Base-by-base conservation (phyloP, 1,140 invertebrate genomes). In the Doryteuthis pealeii region DNA sequence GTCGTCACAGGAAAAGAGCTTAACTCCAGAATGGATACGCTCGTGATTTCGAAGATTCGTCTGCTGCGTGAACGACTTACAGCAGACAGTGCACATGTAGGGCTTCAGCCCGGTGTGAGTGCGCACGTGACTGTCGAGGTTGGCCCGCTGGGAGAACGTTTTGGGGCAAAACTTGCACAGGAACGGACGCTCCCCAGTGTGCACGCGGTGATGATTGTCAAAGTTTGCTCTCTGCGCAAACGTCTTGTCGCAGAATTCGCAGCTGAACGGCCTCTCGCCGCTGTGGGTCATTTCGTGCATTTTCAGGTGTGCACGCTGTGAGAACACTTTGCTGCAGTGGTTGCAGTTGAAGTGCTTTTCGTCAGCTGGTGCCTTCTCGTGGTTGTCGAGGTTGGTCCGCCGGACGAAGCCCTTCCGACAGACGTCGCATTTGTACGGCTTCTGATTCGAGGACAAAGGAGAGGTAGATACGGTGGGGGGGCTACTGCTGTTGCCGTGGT, bases 61-160 rank as follows among this genome's bases (percentile, higher is more conserved):
- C 31, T 40, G 91, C 89, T 99, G 97, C 43, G 96, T 99, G 89
- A 99, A 99, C 90, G 97, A 96, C 85, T 95, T 92, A 89, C 97
- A 95, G 89, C 96, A 98, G 87, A 97, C 97, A 89, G 97, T 95
- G 89, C 96, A 98, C n/a, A 62, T 75, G 74, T 81, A 84, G 0
- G 82, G 83, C 54, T 79, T 76, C 69, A 80, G 79, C 28, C 78
- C 81, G 22, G 79, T 83, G 71, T 84, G 81, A 3, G 70, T 78
- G 28, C 70, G 71, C 74, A 77, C 70, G 68, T 74, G 77, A 18
- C 32, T 45, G 0, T 43, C 35, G 26, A 78, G 69, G 22, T 74
- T 54, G 28, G 35, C 69, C 40, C 33, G 68, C 22, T 40, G 32
- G 18, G 58, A 15, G 45, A 76, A 80, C 4, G 12, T n/a, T 26